These are phyloP conservation scores for Oreochromis mossambicus DNA, from an alignment of 2,797 vertebrate genomes.

Conservation along the genomic window DNA sequence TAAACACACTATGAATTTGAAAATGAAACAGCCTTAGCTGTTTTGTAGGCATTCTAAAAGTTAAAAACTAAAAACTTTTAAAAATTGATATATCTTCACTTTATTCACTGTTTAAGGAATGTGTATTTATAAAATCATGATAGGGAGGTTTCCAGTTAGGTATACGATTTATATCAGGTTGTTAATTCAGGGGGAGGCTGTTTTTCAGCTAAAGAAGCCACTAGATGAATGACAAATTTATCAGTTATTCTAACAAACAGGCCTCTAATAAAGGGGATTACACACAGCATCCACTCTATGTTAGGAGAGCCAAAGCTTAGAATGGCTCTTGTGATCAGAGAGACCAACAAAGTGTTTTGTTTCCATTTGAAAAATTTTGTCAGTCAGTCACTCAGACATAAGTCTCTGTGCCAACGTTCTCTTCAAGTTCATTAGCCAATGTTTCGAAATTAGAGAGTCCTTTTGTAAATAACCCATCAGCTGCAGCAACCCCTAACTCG, in stretches of 20 bases:
- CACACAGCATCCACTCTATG: neutral
- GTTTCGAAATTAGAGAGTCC: neutral
- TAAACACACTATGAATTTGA: neutral
- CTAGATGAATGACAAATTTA: neutral
- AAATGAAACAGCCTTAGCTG: neutral
- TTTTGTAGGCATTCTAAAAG: neutral
- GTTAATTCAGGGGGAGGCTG: neutral
- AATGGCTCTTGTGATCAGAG: neutral
- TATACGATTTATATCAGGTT: neutral
- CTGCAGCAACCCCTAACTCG: neutral
- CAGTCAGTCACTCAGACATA: neutral
- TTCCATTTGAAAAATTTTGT: neutral
- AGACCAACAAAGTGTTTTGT: neutral
- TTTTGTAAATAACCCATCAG: neutral
- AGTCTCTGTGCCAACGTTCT: neutral
- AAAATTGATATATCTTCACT: neutral
- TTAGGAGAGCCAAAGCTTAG: neutral
- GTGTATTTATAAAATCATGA: neutral
- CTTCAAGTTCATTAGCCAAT: neutral
- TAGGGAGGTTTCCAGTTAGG: neutral
- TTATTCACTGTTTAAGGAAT: neutral
- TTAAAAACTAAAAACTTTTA: neutral
- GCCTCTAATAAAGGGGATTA: neutral
- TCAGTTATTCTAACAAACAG: neutral
- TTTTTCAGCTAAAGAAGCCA: neutral